A percentile compares a stretch with the other conserved stretches of the same genome.
Evolutionary conservation across 2,113 vertebrate species (phyloP).

Genomic region (Dendropsophus ebraccatus): DNA sequence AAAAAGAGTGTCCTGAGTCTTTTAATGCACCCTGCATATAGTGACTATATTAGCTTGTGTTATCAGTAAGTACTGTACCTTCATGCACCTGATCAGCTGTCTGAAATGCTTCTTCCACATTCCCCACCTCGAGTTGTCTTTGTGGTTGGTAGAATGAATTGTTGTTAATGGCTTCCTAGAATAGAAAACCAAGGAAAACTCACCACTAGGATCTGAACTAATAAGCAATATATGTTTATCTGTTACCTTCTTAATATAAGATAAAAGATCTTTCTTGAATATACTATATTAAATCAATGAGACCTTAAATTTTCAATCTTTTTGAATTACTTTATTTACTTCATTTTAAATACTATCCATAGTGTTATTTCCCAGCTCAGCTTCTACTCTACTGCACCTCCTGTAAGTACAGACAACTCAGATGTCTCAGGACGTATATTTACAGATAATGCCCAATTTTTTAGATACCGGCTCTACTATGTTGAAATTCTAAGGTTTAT

Average conservation of each 20-base stretch:
- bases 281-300: not conserved
- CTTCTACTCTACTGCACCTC: no score
- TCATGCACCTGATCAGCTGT: slow-evolving; percentile 71
- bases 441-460: no score
- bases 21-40: no score
- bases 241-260: not conserved
- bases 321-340: not conserved
- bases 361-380: no score
- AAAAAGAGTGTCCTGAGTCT: no score
- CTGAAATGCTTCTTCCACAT: slow-evolving; percentile 73
- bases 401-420: no score
- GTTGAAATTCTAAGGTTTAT: no score
- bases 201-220: not conserved
- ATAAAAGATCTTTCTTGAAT: not conserved
- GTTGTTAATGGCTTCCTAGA: slow-evolving; percentile 73
- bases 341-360: not conserved
- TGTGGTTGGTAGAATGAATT: slow-evolving; percentile 70
- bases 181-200: slow-evolving; percentile 16
- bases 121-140: slow-evolving; percentile 72
- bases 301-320: not conserved
- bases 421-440: no score
- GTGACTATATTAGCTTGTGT: no score
- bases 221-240: not conserved
- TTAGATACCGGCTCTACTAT: no score
- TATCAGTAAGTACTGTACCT: slow-evolving; percentile 72